Evolutionary conservation across 2,797 vertebrate genomes (phyloP).

Genomic region (Argya squamiceps): DNA sequence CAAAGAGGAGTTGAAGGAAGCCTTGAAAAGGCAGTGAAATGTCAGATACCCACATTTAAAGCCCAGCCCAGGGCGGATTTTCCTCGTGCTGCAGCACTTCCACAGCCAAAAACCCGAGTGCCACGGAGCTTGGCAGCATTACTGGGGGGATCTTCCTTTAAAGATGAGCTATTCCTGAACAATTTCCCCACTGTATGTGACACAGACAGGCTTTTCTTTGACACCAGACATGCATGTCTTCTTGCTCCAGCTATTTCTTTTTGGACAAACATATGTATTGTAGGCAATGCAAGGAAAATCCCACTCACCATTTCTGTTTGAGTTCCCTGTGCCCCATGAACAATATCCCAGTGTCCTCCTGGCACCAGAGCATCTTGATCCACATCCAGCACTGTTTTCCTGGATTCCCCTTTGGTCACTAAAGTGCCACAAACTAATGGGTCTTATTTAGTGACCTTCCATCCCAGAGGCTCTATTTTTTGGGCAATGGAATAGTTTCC

Average conservation of each 20-base stretch:
- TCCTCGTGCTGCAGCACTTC: slow-evolving; percentile 34
- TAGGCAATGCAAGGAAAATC: slow-evolving; percentile 78
- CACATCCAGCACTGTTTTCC: slow-evolving; percentile 50
- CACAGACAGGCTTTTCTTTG: slow-evolving; percentile 79
- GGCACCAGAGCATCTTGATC: slow-evolving; percentile 48
- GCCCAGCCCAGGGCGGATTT: background rate
- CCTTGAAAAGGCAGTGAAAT: background rate
- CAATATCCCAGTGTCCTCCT: slow-evolving; percentile 74
- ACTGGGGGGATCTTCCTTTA: slow-evolving; percentile 61
- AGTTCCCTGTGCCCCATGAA: slow-evolving; percentile 69
- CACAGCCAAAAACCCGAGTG: slow-evolving; percentile 13
- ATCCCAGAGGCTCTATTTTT: slow-evolving; percentile 25
- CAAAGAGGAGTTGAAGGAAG: background rate
- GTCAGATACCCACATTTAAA: background rate
- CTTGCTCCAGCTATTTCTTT: slow-evolving; percentile 77
- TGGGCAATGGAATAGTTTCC: slow-evolving; percentile 40
- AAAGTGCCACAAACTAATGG: slow-evolving; percentile 47
- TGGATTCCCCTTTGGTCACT: slow-evolving; percentile 67
- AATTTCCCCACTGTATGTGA: slow-evolving; percentile 72
- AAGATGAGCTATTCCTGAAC: slow-evolving; percentile 74
- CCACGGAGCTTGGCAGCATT: slow-evolving; percentile 59
- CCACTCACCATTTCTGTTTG: slow-evolving; percentile 72
- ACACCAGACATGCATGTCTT: slow-evolving; percentile 77
- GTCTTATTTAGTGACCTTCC: slow-evolving; percentile 56
- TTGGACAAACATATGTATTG: slow-evolving; percentile 85